Evolutionary conservation across 2,113 vertebrate genomes (phyloP).

Genomic region (Ardeotis arabs): DNA sequence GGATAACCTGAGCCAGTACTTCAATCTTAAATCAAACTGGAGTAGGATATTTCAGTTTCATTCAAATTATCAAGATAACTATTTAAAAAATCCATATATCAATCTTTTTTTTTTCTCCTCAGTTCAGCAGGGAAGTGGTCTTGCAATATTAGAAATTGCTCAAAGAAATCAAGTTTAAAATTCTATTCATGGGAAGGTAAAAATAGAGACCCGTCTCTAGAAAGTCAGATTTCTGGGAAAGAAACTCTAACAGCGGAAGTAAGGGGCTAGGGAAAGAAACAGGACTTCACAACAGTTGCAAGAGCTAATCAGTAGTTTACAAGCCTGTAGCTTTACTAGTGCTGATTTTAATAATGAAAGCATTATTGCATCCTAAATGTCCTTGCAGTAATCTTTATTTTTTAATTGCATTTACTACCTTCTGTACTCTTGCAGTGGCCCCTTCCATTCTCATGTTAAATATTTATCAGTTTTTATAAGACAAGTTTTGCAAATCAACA

Average conservation of each 20-base stretch:
- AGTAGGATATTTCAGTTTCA: background rate
- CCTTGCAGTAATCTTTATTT: background rate
- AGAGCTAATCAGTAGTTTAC: background rate
- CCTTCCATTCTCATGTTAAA: background rate
- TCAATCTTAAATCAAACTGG: background rate
- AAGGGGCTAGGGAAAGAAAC: background rate
- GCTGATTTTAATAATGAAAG: background rate
- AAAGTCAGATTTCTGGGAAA: background rate
- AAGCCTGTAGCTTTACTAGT: background rate
- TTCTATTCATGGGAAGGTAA: background rate
- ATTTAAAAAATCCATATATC: background rate
- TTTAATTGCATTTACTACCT: background rate
- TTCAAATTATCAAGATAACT: background rate
- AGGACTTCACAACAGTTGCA: background rate
- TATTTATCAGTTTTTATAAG: background rate
- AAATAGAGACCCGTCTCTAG: background rate
- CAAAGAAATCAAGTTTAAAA: background rate
- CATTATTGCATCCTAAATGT: background rate
- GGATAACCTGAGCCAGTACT: background rate
- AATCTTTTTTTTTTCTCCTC: background rate
- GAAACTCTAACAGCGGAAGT: background rate
- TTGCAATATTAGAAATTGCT: background rate
- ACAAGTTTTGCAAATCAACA: background rate
- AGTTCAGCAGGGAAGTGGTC: background rate
- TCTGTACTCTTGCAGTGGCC: accelerated